A percentile compares a stretch with the other conserved stretches of the same genome.
Conservation (phyloP, 2,797 vertebrate genomes). For the Sciurus carolinensis region DNA sequence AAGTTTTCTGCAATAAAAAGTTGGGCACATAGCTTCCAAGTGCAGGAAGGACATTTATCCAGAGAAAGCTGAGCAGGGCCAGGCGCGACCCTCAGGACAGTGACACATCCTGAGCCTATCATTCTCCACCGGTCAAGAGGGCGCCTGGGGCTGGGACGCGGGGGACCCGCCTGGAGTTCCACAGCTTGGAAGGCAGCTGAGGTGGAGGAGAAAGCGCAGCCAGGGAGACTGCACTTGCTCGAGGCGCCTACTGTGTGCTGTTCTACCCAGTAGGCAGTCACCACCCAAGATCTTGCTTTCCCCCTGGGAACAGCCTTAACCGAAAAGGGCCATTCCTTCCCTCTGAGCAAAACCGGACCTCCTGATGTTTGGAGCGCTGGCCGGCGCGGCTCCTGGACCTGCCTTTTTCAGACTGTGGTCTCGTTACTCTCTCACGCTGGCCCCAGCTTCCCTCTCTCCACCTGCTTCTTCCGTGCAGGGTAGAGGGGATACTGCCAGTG, state of each 20-base stretch:
- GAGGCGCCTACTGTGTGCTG: neutral
- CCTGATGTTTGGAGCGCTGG: neutral
- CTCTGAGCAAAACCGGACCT: neutral
- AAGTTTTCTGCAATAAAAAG: neutral
- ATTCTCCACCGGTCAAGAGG: neutral
- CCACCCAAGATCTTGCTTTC: neutral
- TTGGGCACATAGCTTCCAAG: neutral
- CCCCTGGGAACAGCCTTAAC: neutral
- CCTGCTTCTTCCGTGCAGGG: neutral
- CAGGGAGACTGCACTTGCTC: neutral
- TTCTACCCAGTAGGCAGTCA: neutral
- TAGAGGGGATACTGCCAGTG: neutral
- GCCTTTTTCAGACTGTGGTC: neutral
- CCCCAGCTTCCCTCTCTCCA: neutral
- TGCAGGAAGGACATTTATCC: neutral
- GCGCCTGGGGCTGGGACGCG: neutral
- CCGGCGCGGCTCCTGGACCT: neutral
- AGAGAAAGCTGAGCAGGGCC: neutral
- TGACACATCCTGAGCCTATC: neutral
- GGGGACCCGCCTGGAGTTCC: neutral
- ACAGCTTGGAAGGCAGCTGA: neutral
- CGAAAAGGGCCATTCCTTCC: neutral
- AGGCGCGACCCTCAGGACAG: neutral
- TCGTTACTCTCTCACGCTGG: neutral
- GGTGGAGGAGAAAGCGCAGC: fast-evolving